Conservation (phyloP, 2,888 invertebrate genomes). For the Pyrgus malvae region DNA sequence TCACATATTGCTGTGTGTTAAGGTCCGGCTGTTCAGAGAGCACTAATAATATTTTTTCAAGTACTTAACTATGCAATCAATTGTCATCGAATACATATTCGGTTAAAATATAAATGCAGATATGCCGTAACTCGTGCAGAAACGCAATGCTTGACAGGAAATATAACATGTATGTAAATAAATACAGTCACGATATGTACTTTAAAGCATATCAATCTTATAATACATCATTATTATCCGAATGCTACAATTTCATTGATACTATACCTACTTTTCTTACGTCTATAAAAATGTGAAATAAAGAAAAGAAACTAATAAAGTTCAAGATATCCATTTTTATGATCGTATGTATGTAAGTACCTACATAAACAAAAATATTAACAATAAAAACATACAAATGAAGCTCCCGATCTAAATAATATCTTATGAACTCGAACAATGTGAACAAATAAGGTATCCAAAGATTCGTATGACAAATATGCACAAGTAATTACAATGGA, state of each 20-base stretch:
- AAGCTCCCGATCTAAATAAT: not conserved
- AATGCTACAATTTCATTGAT: too few relatives aligned
- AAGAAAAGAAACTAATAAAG: too few relatives aligned
- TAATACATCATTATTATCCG: too few relatives aligned
- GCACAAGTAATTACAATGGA: conserved; percentile 23
- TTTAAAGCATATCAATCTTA: too few relatives aligned
- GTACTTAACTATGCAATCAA: conserved; percentile 44
- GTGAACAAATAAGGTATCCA: conserved; percentile 4
- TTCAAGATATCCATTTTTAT: too few relatives aligned
- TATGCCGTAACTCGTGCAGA: conserved; percentile 60
- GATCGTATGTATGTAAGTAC: not conserved
- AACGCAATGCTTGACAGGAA: conserved; percentile 42
- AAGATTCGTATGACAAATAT: conserved; percentile 9
- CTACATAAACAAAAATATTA: not conserved
- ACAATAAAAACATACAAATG: not conserved
- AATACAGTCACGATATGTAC: not conserved
- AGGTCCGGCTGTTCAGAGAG: too few relatives aligned
- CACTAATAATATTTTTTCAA: too few relatives aligned
- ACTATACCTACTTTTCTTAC: too few relatives aligned
- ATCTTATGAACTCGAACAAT: not conserved
- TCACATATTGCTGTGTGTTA: conserved; percentile 41
- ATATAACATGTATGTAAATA: conserved; percentile 29
- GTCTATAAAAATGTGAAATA: too few relatives aligned
- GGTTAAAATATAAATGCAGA: conserved; percentile 69
- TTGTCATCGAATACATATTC: conserved; percentile 71